Evolutionary conservation across 1,140 invertebrate species (phyloP).

Genomic region (Lerema accius): DNA sequence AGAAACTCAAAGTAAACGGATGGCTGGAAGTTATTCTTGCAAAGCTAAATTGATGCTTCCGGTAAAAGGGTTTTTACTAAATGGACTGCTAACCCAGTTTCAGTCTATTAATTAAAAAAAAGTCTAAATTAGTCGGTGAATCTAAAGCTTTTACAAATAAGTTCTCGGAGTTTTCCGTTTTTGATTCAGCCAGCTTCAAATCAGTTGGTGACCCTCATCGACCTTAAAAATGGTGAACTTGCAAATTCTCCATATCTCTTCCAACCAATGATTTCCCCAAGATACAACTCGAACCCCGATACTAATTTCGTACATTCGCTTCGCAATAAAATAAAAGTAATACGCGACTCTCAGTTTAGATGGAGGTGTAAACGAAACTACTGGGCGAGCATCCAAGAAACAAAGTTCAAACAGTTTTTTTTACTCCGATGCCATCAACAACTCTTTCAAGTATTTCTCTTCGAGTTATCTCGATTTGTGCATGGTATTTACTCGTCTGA

Average conservation of each 20-base stretch:
- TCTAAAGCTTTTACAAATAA: too few species aligned
- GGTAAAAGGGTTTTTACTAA: too few species aligned
- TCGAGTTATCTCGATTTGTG: neutral
- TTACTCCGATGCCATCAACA: conserved; percentile 25
- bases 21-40: too few species aligned
- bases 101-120: too few species aligned
- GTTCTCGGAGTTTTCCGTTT: too few species aligned
- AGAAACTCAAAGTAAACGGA: too few species aligned
- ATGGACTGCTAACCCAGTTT: too few species aligned
- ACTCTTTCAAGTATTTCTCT: conserved; percentile 7
- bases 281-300: neutral
- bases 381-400: conserved; percentile 24
- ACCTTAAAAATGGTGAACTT: too few species aligned
- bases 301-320: conserved; percentile 29
- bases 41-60: too few species aligned
- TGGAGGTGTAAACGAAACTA: conserved; percentile 31
- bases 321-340: conserved; percentile 30
- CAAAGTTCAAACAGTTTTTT: conserved; percentile 30
- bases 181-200: too few species aligned
- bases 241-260: neutral
- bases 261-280: conserved; percentile 1
- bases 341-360: conserved; percentile 27
- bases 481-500: conserved; percentile 2
- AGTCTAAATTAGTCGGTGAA: too few species aligned
- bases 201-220: too few species aligned